Evolutionary conservation across 1,140 invertebrate genomes (phyloP), one percentile per base, ranked within the genome.

Genomic region (Bombus confusus): DNA sequence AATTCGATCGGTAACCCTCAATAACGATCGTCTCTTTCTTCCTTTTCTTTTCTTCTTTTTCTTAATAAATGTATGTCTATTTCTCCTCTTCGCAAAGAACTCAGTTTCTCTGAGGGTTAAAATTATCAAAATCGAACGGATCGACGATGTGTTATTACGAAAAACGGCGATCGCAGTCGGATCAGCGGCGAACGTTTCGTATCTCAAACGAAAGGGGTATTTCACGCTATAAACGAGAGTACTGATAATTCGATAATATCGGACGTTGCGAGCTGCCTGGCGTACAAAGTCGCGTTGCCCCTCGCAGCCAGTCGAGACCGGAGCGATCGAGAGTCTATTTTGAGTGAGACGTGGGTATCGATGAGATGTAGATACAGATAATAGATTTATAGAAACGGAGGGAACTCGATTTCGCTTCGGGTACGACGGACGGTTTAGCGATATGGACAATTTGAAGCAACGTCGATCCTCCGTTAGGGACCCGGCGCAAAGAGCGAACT

Each of bases 201-300:
- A 76, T 22, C 28, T 1, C 22, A 34, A 64, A 47, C 57, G 72
- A 39, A 86, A 87, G 31, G 57, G 10, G 69, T 87, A 83, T 87
- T 83, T 88, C 74, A 62, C 64, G 81, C 76, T 80, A 79, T 87
- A 84, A 88, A 87, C 86, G 86, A 84, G 81, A 87, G 75, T 57
- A 62, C 59, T 72, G 87, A 88, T 88, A 88, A 87, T 87, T 88
- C 81, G 86, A 87, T 83, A 85, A 85, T 85, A 87, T 87, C 86
- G 87, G 85, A 75, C 25, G 76, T 74, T 88, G 18, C 47, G 76
- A 52, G 31, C 18, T 69, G 41, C 39, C 78, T 73, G 47, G 37
- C 69, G 74, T 59, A 87, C 74, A 83, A 84, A 88, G 80, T 87
- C 64, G 34, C 75, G 76, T 64, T 64, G 39, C 59, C 81, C 34